Base-by-base conservation (phyloP, 2,113 vertebrate genomes). In the Aythya baeri region DNA sequence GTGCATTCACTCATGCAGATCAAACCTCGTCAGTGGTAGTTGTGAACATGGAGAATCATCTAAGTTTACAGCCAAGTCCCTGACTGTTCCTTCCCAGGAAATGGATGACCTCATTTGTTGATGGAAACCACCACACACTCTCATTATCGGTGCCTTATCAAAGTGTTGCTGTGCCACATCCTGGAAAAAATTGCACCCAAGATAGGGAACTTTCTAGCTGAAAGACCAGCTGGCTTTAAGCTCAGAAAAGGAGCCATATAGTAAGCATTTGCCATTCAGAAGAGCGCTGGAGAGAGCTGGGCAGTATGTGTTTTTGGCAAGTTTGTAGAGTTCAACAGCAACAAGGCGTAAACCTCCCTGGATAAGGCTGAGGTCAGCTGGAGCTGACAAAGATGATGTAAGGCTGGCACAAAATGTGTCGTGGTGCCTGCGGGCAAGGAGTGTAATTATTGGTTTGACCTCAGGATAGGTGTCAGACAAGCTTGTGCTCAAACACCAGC, bases 381-480 rank as follows among this genome's bases (percentile, higher is more conserved):
- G 57, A 84, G 49, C 34, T 72, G 73, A 43, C 7, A 8, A 72
- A 84, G 75, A 68, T 52, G 57, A 57, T 67, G 6, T 75, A 75
- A 65, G 83, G 25, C 32, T 73, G 77, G 66, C 90, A 49, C 23
- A 49, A 82, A 71, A 38, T 65, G 61, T 93, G 61, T 46, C 27
- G 82, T 18, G 23, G 91, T 0, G 0, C 57, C 52, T 58, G 57
- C 44, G 43, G 49, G 61, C 80, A 82, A 65, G 80, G 70, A 86
- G 58, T 15, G 54, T 68, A 89, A 84, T 78, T 84, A 92, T 58
- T 86, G 84, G 16, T 67, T 65, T 92, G 91, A 84, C 81, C 70
- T 82, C 3, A 0, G 61, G 70, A 49, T 27, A 76, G 44, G 77
- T 75, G 89, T 86, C 80, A 92, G 93, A 83, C 71, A 73, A 83